These are phyloP conservation scores for Scaptomyza cyrtandrae DNA, from an alignment of 2,888 invertebrate genomes.

Conservation along the genomic window DNA sequence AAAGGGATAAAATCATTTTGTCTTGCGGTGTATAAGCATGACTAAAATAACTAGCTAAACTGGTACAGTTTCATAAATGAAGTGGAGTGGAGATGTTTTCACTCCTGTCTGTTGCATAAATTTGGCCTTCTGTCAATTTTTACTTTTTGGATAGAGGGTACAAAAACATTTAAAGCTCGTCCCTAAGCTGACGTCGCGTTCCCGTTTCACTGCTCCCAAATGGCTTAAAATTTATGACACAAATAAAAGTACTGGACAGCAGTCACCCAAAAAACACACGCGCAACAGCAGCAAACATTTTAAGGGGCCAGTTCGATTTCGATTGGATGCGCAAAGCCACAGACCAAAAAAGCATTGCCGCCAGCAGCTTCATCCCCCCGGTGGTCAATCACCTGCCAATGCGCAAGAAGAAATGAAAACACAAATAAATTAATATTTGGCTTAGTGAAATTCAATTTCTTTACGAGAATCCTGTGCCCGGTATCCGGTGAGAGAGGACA, in stretches of 20 bases:
- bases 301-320: conserved; percentile 54
- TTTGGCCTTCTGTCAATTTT: conserved; percentile 12
- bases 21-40: background rate
- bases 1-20: background rate
- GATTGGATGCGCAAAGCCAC: conserved; percentile 72
- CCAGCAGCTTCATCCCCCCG: conserved; percentile 20
- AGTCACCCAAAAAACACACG: conserved; percentile 43
- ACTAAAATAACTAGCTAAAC: background rate
- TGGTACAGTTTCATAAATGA: conserved; percentile 11
- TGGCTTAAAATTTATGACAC: conserved; percentile 79
- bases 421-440: conserved; percentile 78
- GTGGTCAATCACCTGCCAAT: conserved; percentile 70
- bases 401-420: conserved; percentile 72
- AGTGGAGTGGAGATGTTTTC: conserved; percentile 10
- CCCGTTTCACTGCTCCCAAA: conserved; percentile 73
- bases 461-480: conserved; percentile 53
- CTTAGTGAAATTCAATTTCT: conserved; percentile 79
- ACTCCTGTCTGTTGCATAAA: conserved; percentile 15
- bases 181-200: conserved; percentile 62
- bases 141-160: conserved; percentile 13
- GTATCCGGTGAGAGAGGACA: conserved; percentile 31
- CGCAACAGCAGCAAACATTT: conserved; percentile 35
- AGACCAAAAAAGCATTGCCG: conserved; percentile 30
- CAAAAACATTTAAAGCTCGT: conserved; percentile 67
- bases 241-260: conserved; percentile 71